Conservation (phyloP, 2,113 vertebrate genomes). For the Dicaeum eximium region DNA sequence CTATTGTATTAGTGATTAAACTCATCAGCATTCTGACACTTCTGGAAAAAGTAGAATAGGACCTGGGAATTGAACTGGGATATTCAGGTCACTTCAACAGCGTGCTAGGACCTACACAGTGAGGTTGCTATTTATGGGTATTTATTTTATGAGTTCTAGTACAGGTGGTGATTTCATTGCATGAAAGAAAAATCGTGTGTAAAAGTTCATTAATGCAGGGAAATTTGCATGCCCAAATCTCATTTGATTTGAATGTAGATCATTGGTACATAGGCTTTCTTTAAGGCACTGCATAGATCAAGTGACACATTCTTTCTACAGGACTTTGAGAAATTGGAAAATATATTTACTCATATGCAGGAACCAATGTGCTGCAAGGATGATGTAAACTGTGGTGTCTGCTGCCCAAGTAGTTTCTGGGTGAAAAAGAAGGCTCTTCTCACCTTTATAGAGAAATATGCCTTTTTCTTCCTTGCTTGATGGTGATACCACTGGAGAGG, state of each 20-base stretch:
- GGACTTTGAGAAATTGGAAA: background rate
- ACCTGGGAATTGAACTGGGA: background rate
- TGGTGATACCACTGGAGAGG: background rate
- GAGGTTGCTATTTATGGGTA: background rate
- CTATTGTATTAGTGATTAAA: background rate
- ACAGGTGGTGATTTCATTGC: background rate
- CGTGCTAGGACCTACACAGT: background rate
- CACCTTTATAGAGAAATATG: background rate
- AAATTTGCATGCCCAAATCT: background rate
- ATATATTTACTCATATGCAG: background rate
- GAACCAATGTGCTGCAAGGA: background rate
- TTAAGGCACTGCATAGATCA: background rate
- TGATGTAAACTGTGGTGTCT: background rate
- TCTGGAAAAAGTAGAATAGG: background rate
- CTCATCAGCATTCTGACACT: background rate
- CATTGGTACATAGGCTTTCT: background rate
- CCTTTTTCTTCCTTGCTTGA: background rate
- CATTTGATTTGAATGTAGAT: background rate
- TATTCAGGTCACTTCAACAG: background rate
- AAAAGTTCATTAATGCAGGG: background rate
- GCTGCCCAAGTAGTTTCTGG: background rate
- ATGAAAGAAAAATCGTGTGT: background rate
- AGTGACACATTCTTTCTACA: background rate
- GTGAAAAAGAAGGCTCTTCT: background rate
- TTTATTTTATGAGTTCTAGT: background rate